These are phyloP conservation scores for Eupelmus urozonus DNA, from an alignment of 2,888 invertebrate genomes.

Conservation along the genomic window DNA sequence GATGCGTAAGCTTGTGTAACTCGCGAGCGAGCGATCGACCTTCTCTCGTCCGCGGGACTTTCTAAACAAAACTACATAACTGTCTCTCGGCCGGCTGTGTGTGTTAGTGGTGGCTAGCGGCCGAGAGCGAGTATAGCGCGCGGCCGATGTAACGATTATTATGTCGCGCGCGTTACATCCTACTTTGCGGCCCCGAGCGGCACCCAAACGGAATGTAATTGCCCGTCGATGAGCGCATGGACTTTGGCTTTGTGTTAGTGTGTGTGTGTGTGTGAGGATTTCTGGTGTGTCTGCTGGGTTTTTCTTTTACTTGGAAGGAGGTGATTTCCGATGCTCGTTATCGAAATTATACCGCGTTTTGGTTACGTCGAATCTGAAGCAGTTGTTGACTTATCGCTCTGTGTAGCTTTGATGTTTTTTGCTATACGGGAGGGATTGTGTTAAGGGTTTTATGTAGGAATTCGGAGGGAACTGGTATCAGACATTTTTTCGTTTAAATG, in stretches of 20 bases:
- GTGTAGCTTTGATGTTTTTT: too few species aligned
- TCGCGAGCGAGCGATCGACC: constrained; percentile 39
- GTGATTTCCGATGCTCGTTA: constrained; percentile 24
- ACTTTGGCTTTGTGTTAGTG: background rate
- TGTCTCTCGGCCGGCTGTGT: background rate
- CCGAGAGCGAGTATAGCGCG: background rate
- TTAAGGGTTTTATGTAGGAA: too few species aligned
- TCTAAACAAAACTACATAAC: constrained; percentile 68
- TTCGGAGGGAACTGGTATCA: too few species aligned
- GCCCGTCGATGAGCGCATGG: constrained; percentile 39
- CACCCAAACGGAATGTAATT: constrained; percentile 34
- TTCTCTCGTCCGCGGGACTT: constrained; percentile 67
- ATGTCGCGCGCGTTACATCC: constrained; percentile 53
- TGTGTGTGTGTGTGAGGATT: background rate
- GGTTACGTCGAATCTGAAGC: too few species aligned
- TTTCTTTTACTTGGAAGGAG: background rate
- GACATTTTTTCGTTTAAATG: too few species aligned
- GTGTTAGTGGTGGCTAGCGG: constrained; percentile 12
- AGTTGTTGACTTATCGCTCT: too few species aligned
- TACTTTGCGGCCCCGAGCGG: constrained; percentile 26
- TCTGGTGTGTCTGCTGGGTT: constrained; percentile 6
- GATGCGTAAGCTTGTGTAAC: constrained; percentile 56
- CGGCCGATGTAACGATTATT: constrained; percentile 49
- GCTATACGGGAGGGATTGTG: too few species aligned
- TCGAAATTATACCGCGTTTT: constrained; percentile 29